A percentile compares a stretch with the other conserved stretches of the same genome.
These are phyloP conservation scores for Empidonax alnorum DNA, from an alignment of 2,113 vertebrate species.

Conservation along the genomic window DNA sequence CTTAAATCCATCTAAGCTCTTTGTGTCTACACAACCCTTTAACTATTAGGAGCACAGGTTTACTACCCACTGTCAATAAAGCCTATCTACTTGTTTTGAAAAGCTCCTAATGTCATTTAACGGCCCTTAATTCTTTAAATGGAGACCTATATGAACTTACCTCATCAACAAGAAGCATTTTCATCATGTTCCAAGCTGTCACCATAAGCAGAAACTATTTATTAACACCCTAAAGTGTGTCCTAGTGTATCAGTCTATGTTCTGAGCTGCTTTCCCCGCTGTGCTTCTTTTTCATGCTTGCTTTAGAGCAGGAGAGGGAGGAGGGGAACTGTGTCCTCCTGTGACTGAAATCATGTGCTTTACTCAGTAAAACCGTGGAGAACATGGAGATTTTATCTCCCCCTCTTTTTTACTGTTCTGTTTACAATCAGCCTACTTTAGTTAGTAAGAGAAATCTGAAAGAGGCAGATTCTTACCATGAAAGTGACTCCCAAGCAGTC, in stretches of 20 bases:
- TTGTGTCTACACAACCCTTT: not conserved
- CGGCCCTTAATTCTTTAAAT: not conserved
- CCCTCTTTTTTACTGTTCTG: not conserved
- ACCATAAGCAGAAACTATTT: not conserved
- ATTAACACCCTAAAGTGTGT: not conserved
- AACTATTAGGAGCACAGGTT: not conserved
- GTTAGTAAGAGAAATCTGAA: not conserved
- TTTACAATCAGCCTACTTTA: not conserved
- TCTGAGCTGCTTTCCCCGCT: not conserved
- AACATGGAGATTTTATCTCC: not conserved
- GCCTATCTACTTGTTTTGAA: not conserved
- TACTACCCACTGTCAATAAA: not conserved
- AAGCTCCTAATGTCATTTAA: not conserved
- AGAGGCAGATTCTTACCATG: not conserved
- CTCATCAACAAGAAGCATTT: not conserved
- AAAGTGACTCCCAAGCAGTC: not conserved
- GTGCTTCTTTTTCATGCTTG: not conserved
- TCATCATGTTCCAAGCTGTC: not conserved
- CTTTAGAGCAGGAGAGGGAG: not conserved
- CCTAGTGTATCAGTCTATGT: not conserved
- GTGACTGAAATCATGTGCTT: not conserved
- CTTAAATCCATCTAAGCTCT: not conserved
- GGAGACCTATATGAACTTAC: not conserved
- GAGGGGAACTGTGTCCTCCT: not conserved
- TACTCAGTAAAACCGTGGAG: fast-evolving